Conservation (phyloP, 2,113 vertebrate species). For the Phoenicopterus ruber region DNA sequence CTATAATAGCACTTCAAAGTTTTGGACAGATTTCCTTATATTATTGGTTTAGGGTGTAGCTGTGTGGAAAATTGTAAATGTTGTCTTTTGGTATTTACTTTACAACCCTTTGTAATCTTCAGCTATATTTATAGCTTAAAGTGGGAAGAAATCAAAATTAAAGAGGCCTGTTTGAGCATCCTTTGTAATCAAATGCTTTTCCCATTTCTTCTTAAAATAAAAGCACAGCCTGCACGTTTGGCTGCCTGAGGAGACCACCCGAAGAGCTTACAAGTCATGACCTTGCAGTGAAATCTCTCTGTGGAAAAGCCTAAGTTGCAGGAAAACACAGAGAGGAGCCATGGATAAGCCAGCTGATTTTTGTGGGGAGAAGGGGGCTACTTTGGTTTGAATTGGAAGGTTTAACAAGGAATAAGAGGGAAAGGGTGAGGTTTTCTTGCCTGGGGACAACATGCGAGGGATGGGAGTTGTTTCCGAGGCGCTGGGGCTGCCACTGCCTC, state of each 20-base stretch:
- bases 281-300: not conserved
- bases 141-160: constrained; percentile 56
- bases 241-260: not conserved
- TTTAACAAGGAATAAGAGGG: not conserved
- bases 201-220: constrained; percentile 35
- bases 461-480: not conserved
- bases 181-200: constrained; percentile 48
- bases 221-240: not conserved
- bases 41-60: constrained; percentile 56
- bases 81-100: constrained; percentile 57
- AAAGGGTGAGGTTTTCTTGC: not conserved
- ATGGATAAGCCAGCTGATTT: not conserved
- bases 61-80: constrained; percentile 38
- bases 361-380: not conserved
- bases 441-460: not conserved
- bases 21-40: constrained; percentile 43
- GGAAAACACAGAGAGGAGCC: not conserved
- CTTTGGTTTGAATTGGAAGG: not conserved
- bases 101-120: constrained; percentile 46
- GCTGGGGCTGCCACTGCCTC: not conserved
- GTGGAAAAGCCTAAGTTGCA: not conserved
- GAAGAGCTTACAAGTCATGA: not conserved
- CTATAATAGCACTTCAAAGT: constrained; percentile 52
- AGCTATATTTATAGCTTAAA: constrained; percentile 50
- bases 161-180: constrained; percentile 27